These are phyloP conservation scores for Leptopilina myrica DNA, from an alignment of 2,888 invertebrate species.

Conservation along the genomic window DNA sequence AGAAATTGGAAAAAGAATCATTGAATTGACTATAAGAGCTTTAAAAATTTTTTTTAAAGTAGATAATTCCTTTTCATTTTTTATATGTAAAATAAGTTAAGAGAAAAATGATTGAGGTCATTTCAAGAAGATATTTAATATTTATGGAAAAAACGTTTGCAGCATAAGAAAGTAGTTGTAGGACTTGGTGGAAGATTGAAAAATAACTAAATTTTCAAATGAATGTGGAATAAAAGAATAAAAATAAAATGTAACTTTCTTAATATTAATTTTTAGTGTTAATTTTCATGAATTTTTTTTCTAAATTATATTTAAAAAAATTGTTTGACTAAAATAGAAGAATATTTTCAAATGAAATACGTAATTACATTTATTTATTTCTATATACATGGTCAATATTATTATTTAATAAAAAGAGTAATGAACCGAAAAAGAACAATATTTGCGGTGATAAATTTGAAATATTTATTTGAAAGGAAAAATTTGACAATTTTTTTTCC, in stretches of 20 bases:
- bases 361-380: too few species aligned
- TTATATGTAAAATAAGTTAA: constrained; percentile 1
- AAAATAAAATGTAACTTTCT: too few species aligned
- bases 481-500: neutral
- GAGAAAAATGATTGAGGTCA: neutral
- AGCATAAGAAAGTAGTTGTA: constrained; percentile 8
- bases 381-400: too few species aligned
- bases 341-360: too few species aligned
- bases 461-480: neutral
- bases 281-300: too few species aligned
- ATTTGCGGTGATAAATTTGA: neutral
- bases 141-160: neutral
- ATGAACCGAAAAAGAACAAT: neutral
- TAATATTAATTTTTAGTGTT: too few species aligned
- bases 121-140: neutral
- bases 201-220: too few species aligned
- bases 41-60: neutral
- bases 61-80: constrained; percentile 10
- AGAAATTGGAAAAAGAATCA: too few species aligned
- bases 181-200: neutral
- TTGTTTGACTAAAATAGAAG: too few species aligned
- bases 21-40: too few species aligned
- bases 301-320: too few species aligned
- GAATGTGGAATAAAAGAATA: too few species aligned
- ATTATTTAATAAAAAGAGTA: neutral